Conservation (phyloP, 2,888 invertebrate genomes). For the Drosophila recens region DNA sequence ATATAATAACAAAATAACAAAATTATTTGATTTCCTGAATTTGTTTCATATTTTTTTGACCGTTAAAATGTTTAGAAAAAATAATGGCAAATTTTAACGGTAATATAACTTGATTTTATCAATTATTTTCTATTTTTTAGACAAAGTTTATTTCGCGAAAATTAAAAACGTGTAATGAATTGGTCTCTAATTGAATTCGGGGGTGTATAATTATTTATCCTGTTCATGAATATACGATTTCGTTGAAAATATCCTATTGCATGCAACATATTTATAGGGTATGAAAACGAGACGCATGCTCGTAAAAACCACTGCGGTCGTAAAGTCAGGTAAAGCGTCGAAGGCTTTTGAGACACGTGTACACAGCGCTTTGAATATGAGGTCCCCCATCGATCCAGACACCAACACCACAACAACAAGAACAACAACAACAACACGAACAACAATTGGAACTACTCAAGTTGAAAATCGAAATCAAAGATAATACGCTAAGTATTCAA, state of each 20-base stretch:
- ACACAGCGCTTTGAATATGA: conserved; percentile 28
- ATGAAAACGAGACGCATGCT: conserved; percentile 39
- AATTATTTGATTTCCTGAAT: neutral
- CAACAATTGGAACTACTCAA: conserved; percentile 14
- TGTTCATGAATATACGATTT: too few relatives aligned
- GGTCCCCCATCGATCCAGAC: conserved; percentile 44
- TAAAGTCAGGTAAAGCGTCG: conserved; percentile 54
- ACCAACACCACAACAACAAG: neutral
- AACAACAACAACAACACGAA: neutral
- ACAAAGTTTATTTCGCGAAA: too few relatives aligned
- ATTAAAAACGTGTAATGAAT: too few relatives aligned
- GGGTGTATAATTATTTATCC: too few relatives aligned
- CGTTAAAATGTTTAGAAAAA: too few relatives aligned
- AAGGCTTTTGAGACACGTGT: conserved; percentile 55
- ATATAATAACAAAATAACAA: too few relatives aligned
- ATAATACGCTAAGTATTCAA: conserved; percentile 44
- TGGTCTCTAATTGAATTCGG: too few relatives aligned
- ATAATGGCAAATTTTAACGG: too few relatives aligned
- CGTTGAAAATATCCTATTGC: neutral
- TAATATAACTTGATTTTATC: too few relatives aligned
- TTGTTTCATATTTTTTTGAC: neutral
- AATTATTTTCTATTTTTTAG: too few relatives aligned
- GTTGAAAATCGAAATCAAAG: conserved; percentile 47
- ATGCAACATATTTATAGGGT: conserved; percentile 22
- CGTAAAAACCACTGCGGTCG: conserved; percentile 47